phyloP scores from a whole-genome alignment of 2,113 vertebrate genomes.

The Coregonus clupeaformis region DNA sequence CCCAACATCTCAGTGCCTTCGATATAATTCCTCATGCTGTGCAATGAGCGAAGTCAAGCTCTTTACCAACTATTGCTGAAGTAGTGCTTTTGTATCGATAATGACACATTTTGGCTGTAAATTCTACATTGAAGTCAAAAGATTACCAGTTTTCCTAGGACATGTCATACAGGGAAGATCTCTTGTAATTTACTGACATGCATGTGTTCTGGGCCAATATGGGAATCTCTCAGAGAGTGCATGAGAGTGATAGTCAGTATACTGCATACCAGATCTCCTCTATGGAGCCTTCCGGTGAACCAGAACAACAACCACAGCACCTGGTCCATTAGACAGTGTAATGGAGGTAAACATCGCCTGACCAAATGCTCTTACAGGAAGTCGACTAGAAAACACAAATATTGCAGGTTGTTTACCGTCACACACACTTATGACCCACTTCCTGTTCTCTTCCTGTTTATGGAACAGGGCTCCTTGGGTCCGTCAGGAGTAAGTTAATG shows the following conservation, averaged over 20 bases:
- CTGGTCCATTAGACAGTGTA: slow-evolving; percentile 32
- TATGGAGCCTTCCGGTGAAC: background rate
- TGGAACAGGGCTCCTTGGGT: slow-evolving; percentile 35
- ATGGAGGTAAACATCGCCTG: slow-evolving; percentile 10
- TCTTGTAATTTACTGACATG: background rate
- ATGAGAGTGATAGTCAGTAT: background rate
- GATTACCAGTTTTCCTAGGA: no score
- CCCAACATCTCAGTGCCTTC: no score
- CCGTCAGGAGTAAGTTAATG: slow-evolving; percentile 32
- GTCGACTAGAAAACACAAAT: slow-evolving; percentile 4
- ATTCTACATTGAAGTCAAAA: no score
- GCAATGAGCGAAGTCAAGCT: no score
- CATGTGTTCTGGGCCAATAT: background rate
- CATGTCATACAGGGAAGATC: no score
- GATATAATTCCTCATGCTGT: no score
- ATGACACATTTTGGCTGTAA: no score
- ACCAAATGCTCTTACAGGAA: slow-evolving; percentile 18
- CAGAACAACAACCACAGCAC: slow-evolving; percentile 32
- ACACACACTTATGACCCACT: slow-evolving; percentile 19
- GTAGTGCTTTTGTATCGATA: no score
- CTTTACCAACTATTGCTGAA: no score
- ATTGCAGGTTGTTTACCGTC: slow-evolving; percentile 25
- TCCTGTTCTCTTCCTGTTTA: slow-evolving; percentile 52
- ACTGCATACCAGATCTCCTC: background rate
- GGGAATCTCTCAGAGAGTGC: background rate